Evolutionary conservation across 1,140 invertebrate genomes (phyloP).

Genomic region (Leptinotarsa undecemlineata): DNA sequence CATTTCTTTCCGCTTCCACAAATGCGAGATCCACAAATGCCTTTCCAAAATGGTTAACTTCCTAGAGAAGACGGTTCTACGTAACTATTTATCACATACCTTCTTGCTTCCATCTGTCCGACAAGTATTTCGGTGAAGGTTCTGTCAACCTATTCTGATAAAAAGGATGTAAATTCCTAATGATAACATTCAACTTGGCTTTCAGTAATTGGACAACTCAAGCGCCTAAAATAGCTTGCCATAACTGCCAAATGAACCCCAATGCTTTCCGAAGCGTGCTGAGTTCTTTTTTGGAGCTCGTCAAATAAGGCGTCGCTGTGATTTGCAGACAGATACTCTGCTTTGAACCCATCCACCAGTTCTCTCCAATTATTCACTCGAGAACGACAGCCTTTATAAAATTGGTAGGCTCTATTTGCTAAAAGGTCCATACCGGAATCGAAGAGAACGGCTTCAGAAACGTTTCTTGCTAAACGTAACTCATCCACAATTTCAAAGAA

Average conservation of each 20-base stretch:
- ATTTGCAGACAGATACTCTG: constrained; percentile 32
- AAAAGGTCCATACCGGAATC: constrained; percentile 33
- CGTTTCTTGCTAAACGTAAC: constrained; percentile 21
- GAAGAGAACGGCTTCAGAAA: constrained; percentile 18
- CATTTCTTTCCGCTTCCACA: background rate
- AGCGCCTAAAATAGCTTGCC: constrained; percentile 26
- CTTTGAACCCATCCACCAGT: constrained; percentile 34
- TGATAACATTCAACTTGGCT: constrained; percentile 21
- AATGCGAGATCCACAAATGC: background rate
- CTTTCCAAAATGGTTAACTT: background rate
- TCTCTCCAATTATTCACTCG: constrained; percentile 26
- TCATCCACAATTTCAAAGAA: constrained; percentile 29
- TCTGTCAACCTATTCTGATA: constrained; percentile 32
- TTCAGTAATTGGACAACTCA: constrained; percentile 19
- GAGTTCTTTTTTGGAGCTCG: constrained; percentile 30
- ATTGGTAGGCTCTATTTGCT: constrained; percentile 18
- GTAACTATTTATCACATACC: constrained; percentile 14
- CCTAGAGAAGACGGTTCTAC: constrained; percentile 13
- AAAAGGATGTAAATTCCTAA: constrained; percentile 27
- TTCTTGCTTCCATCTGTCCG: constrained; percentile 25
- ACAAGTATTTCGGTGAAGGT: constrained; percentile 17
- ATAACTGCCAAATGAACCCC: constrained; percentile 31
- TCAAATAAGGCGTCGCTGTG: constrained; percentile 33
- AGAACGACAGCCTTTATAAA: constrained; percentile 39
- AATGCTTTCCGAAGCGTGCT: constrained; percentile 29